Evolutionary conservation across 2,797 vertebrate species (phyloP), one percentile per base, ranked within the genome.

Genomic region (Periophthalmus magnuspinnatus): DNA sequence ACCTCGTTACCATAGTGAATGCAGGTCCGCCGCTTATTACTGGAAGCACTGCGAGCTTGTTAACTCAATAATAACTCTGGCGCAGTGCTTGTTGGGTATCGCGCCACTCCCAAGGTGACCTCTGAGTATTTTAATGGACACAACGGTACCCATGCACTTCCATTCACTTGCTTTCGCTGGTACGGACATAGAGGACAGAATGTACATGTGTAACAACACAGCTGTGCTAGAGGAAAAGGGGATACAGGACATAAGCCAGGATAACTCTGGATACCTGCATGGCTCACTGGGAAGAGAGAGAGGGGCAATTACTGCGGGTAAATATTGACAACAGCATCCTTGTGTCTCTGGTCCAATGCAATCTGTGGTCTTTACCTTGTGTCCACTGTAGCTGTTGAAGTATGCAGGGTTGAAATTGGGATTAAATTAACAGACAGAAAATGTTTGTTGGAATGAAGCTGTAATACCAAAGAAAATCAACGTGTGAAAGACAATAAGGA

Each of bases 231-330:
- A 36, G 74, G 64, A 3, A 41, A 41, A 41, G 38, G 11, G 38
- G 38, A 63, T 50, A 38, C 45, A 64, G 72, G 54, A 80, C 83
- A 88, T 84, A 84, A 87, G 72, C 71, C 11, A 41, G 72, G 66
- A 81, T 77, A 70, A 72, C 24, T 56, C 71, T 55, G 81, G 80
- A 81, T 33, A 33, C 21, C 68, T 83, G 62, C 79, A 81, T 81
- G 68, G 73, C 77, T 81, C 77, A 52, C 75, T 60, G 62, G 71
- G 72, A 73, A 74, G 81, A 61, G 59, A 83, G 78, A 81, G 78
- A 71, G 69, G 83, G 79, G 79, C 86, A 88, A 91, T 89, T 90
- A 90, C 79, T 76, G 58, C 67, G 73, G 71, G 79, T 84, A 89
- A 88, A 91, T 89, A 87, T 86, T 86, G 84, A 87, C 87, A 68